phyloP scores from a whole-genome alignment of 2,797 vertebrate species.

The Bufotes viridis region DNA sequence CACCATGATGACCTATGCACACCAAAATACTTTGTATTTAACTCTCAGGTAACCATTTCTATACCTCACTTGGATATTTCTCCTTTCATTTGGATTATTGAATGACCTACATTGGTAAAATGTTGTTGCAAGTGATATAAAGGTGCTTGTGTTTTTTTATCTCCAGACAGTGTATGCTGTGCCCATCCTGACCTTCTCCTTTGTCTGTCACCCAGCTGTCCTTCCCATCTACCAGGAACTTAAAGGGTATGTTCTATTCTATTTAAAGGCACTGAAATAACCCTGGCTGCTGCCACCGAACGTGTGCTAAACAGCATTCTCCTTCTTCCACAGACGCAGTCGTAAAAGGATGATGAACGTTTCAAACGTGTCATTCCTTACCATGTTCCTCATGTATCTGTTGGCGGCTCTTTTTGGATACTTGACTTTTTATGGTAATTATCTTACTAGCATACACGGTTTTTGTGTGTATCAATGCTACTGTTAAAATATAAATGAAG shows the following conservation, averaged over 20 bases:
- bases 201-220: conserved; percentile 96
- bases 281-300: not conserved
- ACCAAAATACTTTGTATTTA: conserved; percentile 91
- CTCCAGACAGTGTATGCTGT: conserved; percentile 94
- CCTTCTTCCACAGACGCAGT: conserved; percentile 80
- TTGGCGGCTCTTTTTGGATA: conserved; percentile 97
- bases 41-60: conserved; percentile 85
- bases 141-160: conserved; percentile 19
- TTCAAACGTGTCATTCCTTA: conserved; percentile 93
- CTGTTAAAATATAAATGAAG: not conserved
- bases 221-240: conserved; percentile 98
- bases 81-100: not conserved
- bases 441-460: not conserved
- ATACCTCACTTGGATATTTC: not conserved
- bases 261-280: conserved; percentile 19
- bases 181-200: conserved; percentile 95
- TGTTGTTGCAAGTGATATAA: not conserved
- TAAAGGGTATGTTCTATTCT: conserved; percentile 82
- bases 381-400: conserved; percentile 98
- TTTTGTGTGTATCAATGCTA: not conserved
- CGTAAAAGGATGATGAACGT: conserved; percentile 93
- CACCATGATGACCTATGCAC: conserved; percentile 78
- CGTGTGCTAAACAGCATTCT: not conserved
- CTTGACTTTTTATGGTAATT: conserved; percentile 93
- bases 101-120: not conserved